Percentiles rank a stretch among this genome's conserved stretches.
phyloP scores from a whole-genome alignment of 2,113 vertebrate species.

The Psittacara wagleri region DNA sequence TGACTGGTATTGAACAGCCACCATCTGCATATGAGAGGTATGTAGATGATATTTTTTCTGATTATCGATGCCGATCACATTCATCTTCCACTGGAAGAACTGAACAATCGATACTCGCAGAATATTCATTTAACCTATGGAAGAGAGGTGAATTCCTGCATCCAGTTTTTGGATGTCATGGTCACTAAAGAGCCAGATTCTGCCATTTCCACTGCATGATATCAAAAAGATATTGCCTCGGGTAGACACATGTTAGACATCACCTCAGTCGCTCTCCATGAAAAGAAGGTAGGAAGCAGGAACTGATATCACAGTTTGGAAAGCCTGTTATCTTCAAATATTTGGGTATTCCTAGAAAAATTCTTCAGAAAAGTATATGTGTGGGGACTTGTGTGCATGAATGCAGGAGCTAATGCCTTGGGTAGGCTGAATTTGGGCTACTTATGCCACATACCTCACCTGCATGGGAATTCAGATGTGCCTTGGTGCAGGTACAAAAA shows the following conservation, averaged over 20 bases:
- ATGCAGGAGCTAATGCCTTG: fast-evolving
- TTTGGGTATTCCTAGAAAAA: neutral
- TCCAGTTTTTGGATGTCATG: conserved; percentile 43
- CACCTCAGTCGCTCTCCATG: neutral
- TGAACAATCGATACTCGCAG: conserved; percentile 49
- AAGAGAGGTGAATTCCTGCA: conserved; percentile 56
- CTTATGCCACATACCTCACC: neutral
- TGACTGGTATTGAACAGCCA: neutral
- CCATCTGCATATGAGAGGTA: conserved; percentile 27
- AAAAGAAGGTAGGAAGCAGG: neutral
- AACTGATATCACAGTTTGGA: neutral
- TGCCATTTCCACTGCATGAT: conserved; percentile 17
- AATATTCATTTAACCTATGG: conserved; percentile 58
- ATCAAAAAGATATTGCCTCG: conserved; percentile 12
- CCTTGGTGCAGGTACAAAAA: neutral
- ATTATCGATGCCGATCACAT: conserved; percentile 50
- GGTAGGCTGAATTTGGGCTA: neutral
- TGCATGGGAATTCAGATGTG: neutral
- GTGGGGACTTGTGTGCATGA: neutral
- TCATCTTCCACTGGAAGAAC: conserved; percentile 50
- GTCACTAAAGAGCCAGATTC: conserved; percentile 53
- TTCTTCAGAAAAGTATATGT: neutral
- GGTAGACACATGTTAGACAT: conserved; percentile 18
- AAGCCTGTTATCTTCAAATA: neutral
- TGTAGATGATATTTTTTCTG: conserved; percentile 49